Evolutionary conservation across 2,797 vertebrate species (phyloP).

Genomic region (Acipenser transmontanus): DNA sequence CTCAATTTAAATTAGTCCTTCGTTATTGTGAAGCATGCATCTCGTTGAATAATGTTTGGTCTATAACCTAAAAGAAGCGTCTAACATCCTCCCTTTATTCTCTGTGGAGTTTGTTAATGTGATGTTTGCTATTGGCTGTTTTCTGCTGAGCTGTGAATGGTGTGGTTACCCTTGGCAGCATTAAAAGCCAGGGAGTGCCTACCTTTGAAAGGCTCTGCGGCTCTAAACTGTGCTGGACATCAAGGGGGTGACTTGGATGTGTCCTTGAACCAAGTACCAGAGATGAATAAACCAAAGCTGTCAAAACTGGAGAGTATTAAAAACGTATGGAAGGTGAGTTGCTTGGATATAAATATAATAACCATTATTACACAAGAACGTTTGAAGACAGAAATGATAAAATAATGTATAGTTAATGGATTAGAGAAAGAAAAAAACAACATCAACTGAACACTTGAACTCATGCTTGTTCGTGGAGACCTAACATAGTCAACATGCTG

Average conservation of each 20-base stretch:
- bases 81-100: slow-evolving; percentile 30
- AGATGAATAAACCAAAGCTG: slow-evolving; percentile 75
- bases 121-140: slow-evolving; percentile 55
- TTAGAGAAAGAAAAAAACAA: no score
- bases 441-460: no score
- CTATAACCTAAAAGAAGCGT: slow-evolving; percentile 28
- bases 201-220: slow-evolving; percentile 58
- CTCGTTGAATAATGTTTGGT: slow-evolving; percentile 3
- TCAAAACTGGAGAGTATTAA: slow-evolving; percentile 74
- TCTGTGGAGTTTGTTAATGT: slow-evolving; percentile 43
- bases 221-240: slow-evolving; percentile 37
- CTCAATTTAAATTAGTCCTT: no score
- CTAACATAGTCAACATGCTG: no score
- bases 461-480: no score
- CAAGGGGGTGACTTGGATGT: slow-evolving; percentile 28
- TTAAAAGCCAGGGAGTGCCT: slow-evolving; percentile 73
- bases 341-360: no score
- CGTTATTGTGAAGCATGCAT: no score
- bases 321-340: slow-evolving; percentile 85
- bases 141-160: slow-evolving; percentile 55
- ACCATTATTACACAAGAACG: no score
- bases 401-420: no score
- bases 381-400: no score
- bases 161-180: slow-evolving; percentile 60
- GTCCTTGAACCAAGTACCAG: slow-evolving; percentile 30